Evolutionary conservation across 2,797 vertebrate species (phyloP), one percentile per base, ranked within the genome.

Genomic region (Pipistrellus kuhlii): DNA sequence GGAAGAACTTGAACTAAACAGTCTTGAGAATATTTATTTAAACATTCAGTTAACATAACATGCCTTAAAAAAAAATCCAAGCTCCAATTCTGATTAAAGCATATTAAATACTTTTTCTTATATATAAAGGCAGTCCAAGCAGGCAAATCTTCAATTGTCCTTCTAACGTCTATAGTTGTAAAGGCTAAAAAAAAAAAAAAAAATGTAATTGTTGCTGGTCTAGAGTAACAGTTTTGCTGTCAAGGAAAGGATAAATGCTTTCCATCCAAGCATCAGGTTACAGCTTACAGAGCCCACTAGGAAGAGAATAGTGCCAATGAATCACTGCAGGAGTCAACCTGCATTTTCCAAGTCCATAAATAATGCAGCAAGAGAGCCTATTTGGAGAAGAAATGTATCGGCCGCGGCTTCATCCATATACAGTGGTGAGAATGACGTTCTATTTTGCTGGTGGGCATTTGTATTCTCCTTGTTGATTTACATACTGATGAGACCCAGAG

Each of bases 321-420:
- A 94, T 95, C 72, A 95, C 41, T 27, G 38, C 80, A 95, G 66
- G 48, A 95, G 90, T 93, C 94, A 94, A 93, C 82, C 57, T 85
- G 75, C 87, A 69, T 93, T 92, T 92, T 95, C 78, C 59, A 91
- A 95, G 85, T 88, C 95, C 93, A 95, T 97, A 96, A 97, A 97
- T 96, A 97, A 97, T 96, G 91, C 91, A 95, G 41, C 25, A 73
- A 86, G 71, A 85, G 85, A 85, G 78, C 15, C 5, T 55, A 84
- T 95, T 85, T 95, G 55, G 76, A 80, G 71, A 66, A 93, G 75
- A 76, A 93, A 95, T 95, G 95, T 95, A 95, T 97, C 18, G 0
- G 91, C 93, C 93, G 51, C 88, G 64, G 48, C 92, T 95, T 96
- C 96, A 96, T 95, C 91, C 90, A 96, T 96, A 96, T 95, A 95